Conservation (phyloP, 2,797 vertebrate species). For the Chelon auratus region DNA sequence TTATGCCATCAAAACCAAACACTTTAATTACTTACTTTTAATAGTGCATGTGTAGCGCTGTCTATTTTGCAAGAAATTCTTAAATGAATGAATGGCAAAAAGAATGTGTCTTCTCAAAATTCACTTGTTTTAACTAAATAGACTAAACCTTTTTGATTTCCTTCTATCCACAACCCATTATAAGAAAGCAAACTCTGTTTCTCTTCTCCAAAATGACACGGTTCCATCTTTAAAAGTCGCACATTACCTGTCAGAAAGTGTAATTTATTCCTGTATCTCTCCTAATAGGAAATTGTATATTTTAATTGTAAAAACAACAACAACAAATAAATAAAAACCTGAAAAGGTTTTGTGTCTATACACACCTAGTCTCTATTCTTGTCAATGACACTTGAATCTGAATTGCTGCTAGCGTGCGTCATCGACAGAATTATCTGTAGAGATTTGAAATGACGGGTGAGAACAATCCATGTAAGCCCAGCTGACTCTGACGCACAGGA, state of each 20-base stretch:
- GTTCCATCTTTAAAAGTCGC: conserved; percentile 47
- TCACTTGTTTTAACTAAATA: conserved; percentile 27
- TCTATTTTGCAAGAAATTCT: conserved; percentile 35
- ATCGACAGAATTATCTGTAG: neutral
- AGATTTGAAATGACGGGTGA: neutral
- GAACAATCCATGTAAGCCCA: neutral
- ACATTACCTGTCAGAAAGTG: conserved; percentile 15
- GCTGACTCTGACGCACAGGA: too few relatives aligned
- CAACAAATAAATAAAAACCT: neutral
- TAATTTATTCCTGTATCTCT: neutral
- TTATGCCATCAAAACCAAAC: conserved; percentile 48
- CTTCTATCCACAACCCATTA: conserved; percentile 22
- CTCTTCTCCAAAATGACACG: conserved; percentile 36
- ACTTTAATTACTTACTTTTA: conserved; percentile 58
- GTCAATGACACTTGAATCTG: neutral
- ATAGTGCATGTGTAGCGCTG: conserved; percentile 14
- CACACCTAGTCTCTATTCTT: neutral
- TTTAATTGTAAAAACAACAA: neutral
- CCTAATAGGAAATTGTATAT: neutral
- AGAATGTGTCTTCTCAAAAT: conserved; percentile 10
- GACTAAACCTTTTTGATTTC: conserved; percentile 24
- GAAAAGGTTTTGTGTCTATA: neutral
- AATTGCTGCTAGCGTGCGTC: neutral
- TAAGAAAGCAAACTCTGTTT: conserved; percentile 28
- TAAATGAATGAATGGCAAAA: neutral